phyloP scores from a whole-genome alignment of 2,888 invertebrate species.

The Tetramorium bicarinatum region DNA sequence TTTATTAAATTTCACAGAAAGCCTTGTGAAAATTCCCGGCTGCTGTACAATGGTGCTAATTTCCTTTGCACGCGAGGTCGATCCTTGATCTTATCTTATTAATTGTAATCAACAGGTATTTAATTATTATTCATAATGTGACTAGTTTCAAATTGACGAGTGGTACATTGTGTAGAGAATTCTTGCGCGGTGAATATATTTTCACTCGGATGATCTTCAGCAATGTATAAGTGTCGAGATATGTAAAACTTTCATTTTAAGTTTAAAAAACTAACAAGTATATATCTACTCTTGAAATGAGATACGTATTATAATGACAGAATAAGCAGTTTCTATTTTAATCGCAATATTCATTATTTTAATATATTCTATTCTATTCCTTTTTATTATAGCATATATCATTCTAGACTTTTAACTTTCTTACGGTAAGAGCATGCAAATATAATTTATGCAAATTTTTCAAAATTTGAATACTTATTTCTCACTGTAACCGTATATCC shows the following conservation, averaged over 20 bases:
- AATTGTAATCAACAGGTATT: slow-evolving; percentile 16
- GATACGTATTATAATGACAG: not conserved
- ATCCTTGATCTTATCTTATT: slow-evolving; percentile 17
- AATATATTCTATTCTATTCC: not conserved
- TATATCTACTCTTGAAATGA: not conserved
- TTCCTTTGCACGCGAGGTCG: slow-evolving; percentile 25
- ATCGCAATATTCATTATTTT: not conserved
- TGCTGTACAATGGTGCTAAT: slow-evolving; percentile 38
- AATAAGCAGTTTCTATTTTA: not conserved
- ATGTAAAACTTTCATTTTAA: not conserved
- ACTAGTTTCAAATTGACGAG: not conserved
- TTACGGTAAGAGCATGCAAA: not conserved
- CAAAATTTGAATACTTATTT: slow-evolving; percentile 12
- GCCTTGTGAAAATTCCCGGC: slow-evolving; percentile 52
- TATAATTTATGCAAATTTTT: slow-evolving; percentile 20
- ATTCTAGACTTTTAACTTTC: not conserved
- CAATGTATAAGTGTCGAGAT: not conserved
- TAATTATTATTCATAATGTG: slow-evolving; percentile 14
- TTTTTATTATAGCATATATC: not conserved
- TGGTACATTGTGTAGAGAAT: not conserved
- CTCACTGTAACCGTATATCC: not conserved
- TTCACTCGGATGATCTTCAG: not conserved
- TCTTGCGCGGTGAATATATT: not conserved
- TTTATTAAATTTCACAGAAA: slow-evolving; percentile 55
- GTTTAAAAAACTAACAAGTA: not conserved